phyloP scores from a whole-genome alignment of 2,888 invertebrate species.

The Thumatha senex region DNA sequence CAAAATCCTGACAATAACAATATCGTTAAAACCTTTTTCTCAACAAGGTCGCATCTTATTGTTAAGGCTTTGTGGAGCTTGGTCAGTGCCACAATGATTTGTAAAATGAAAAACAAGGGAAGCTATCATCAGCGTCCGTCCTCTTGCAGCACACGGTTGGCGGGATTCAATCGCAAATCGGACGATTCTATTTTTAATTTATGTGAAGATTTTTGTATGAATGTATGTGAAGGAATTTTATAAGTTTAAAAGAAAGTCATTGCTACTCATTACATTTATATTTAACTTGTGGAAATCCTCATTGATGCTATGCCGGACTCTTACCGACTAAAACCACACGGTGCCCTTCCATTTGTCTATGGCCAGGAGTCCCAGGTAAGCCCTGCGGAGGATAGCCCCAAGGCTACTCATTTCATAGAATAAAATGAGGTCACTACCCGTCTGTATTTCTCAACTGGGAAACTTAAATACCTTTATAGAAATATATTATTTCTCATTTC shows the following conservation, averaged over 20 bases:
- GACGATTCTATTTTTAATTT: conserved; percentile 20
- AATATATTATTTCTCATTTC: too few relatives aligned
- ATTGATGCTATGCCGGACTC: too few relatives aligned
- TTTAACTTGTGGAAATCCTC: too few relatives aligned
- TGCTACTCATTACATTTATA: too few relatives aligned
- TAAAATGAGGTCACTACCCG: too few relatives aligned
- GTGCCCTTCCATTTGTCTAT: too few relatives aligned
- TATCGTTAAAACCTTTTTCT: conserved; percentile 32
- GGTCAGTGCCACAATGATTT: conserved; percentile 37
- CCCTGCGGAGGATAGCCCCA: too few relatives aligned
- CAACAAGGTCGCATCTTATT: conserved; percentile 32
- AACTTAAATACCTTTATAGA: too few relatives aligned
- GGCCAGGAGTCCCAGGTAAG: too few relatives aligned
- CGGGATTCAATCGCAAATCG: conserved; percentile 44
- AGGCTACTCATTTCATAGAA: too few relatives aligned
- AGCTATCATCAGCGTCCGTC: conserved; percentile 34
- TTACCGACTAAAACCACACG: too few relatives aligned
- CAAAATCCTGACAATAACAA: conserved; percentile 46
- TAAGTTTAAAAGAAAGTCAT: neutral
- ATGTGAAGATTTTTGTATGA: conserved; percentile 1
- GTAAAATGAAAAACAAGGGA: conserved; percentile 43
- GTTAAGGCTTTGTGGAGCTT: conserved; percentile 11
- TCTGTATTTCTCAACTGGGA: too few relatives aligned
- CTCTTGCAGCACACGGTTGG: conserved; percentile 46
- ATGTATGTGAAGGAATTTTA: neutral